Base-by-base conservation (phyloP, 2,888 invertebrate genomes). In the Ypsolopha scabrella region DNA sequence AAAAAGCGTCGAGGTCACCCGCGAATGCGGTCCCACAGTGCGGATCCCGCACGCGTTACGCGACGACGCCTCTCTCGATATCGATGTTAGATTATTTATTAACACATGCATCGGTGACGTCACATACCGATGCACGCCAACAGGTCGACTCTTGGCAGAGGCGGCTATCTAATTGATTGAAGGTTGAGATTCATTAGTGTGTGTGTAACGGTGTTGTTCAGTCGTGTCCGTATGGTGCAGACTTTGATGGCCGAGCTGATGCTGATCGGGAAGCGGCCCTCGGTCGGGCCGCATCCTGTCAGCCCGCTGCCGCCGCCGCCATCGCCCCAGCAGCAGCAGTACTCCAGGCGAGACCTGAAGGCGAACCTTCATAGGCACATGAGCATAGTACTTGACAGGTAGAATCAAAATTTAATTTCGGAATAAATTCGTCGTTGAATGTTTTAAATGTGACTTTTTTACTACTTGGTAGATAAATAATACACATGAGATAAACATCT, bases 381-480 rank as follows among this genome's bases (percentile, higher is more conserved):
- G 86, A 85, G 79, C 72, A 87, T 85, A 58, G 88, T 88, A 58
- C 70, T 87, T 58, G 86, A 86, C 85, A 86, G 86, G 86, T 86
- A 53, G 72, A 82, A 81, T 76, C 13, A 4, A 24, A 24, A 24
- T 24, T 24, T 24, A 24, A 24, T 4, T 2, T 24, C 4, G 24
- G 24, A 24, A 24, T 24, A 24, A 24, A n/a, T n/a, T n/a, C n/a
- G n/a, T n/a, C n/a, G n/a, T n/a, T n/a, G n/a, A n/a, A n/a, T n/a
- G n/a, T n/a, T n/a, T n/a, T n/a, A n/a, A n/a, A n/a, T n/a, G n/a
- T n/a, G n/a, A n/a, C n/a, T n/a, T n/a, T n/a, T n/a, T n/a, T n/a
- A n/a, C n/a, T n/a, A n/a, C n/a, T n/a, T n/a, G n/a, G n/a, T n/a
- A n/a, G n/a, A n/a, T n/a, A n/a, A n/a, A n/a, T n/a, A n/a, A n/a